Evolutionary conservation across 2,113 vertebrate genomes (phyloP).

Genomic region (Hoplias malabaricus): DNA sequence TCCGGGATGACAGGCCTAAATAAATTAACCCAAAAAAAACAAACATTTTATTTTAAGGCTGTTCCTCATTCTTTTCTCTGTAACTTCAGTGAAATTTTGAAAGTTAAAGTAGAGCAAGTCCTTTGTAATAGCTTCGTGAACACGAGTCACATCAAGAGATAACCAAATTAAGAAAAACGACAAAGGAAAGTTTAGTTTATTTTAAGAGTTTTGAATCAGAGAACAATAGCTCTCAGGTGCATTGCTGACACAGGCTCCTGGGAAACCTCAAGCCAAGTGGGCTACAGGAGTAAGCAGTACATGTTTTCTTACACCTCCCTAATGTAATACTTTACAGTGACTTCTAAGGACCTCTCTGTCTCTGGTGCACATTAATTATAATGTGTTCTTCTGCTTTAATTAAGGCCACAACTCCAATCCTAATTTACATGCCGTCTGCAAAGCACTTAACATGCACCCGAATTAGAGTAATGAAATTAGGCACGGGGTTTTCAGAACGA

Average conservation of each 20-base stretch:
- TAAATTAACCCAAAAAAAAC: not conserved
- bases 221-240: conserved; percentile 35
- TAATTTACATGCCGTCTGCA: conserved; percentile 40
- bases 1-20: not conserved
- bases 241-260: conserved; percentile 20
- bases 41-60: not conserved
- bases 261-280: not conserved
- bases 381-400: conserved; percentile 44
- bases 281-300: not conserved
- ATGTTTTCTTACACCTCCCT: conserved; percentile 10
- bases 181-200: not conserved
- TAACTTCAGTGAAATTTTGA: not conserved
- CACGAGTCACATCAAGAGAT: not conserved
- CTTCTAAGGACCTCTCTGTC: conserved; percentile 27
- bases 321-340: conserved; percentile 35
- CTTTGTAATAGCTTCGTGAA: not conserved
- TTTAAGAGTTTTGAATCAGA: conserved; percentile 4
- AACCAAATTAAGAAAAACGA: not conserved
- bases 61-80: too few species aligned
- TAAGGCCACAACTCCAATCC: conserved; percentile 48
- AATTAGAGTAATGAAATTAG: conserved; percentile 49
- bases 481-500: conserved; percentile 41
- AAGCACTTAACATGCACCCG: conserved; percentile 47
- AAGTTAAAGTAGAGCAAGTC: not conserved
- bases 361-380: conserved; percentile 44